Percentiles rank a stretch among this genome's conserved stretches.
These are phyloP conservation scores for Gopherus flavomarginatus DNA, from an alignment of 2,113 vertebrate species.

Conservation along the genomic window DNA sequence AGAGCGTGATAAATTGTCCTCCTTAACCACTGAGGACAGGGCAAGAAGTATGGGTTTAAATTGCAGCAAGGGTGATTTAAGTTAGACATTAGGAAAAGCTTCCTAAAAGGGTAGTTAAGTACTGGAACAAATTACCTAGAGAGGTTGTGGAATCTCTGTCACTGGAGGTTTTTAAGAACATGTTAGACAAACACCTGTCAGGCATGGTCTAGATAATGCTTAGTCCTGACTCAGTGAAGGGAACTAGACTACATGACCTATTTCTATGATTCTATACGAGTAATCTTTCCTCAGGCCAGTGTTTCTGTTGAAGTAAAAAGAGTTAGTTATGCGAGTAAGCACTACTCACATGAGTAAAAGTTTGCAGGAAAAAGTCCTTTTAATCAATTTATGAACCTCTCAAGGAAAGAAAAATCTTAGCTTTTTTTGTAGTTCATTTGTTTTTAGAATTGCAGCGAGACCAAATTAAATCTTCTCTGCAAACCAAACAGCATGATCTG, in stretches of 20 bases:
- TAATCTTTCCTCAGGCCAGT: not conserved
- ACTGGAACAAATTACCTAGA: not conserved
- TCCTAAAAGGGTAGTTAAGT: not conserved
- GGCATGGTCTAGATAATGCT: not conserved
- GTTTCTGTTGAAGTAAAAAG: not conserved
- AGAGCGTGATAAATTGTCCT: not conserved
- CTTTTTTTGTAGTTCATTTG: not conserved
- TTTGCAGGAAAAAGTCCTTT: not conserved
- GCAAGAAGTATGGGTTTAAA: not conserved
- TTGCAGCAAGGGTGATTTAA: not conserved
- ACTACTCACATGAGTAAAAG: not conserved
- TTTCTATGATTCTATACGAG: not conserved
- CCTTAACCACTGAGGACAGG: not conserved
- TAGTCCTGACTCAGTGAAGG: not conserved
- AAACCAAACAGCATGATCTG: not conserved
- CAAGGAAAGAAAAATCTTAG: not conserved
- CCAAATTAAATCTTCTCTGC: not conserved
- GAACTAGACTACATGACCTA: not conserved
- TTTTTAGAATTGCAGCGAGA: no score
- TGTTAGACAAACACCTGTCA: not conserved
- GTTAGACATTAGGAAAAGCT: not conserved
- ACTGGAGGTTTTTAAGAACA: not conserved
- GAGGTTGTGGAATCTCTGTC: not conserved
- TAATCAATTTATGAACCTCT: no score
- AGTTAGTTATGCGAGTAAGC: not conserved